Percentiles rank a stretch among this genome's conserved stretches.
Conservation (phyloP, 2,797 vertebrate genomes). For the Channa striata region DNA sequence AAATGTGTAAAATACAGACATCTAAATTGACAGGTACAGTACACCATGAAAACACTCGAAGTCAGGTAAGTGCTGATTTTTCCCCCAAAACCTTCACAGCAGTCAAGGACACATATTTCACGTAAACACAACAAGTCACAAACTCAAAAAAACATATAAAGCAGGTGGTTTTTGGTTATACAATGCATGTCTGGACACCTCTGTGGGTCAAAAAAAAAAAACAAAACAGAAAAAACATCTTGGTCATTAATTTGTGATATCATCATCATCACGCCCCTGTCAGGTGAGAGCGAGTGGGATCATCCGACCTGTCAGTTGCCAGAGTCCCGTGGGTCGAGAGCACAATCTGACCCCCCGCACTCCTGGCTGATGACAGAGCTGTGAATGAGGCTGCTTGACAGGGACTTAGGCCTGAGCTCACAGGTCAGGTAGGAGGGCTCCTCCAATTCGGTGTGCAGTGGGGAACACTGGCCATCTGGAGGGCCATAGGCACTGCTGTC, state of each 20-base stretch:
- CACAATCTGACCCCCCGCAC: conserved; percentile 89
- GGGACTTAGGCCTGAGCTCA: conserved; percentile 92
- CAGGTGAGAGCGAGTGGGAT: conserved; percentile 54
- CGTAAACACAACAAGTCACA: conserved; percentile 82
- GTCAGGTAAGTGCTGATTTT: conserved; percentile 74
- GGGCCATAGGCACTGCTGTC: conserved; percentile 91
- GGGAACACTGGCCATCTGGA: conserved; percentile 92
- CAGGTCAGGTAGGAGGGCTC: conserved; percentile 91
- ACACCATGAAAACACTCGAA: conserved; percentile 83
- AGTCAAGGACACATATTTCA: conserved; percentile 83
- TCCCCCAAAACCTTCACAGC: conserved; percentile 70
- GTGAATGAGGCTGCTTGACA: conserved; percentile 91
- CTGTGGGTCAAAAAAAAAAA: conserved; percentile 53
- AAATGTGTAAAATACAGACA: conserved; percentile 85
- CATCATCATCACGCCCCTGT: conserved; percentile 81
- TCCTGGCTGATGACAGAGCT: conserved; percentile 92
- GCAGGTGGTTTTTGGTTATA: conserved; percentile 86
- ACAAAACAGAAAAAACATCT: conserved; percentile 54
- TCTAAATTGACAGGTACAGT: conserved; percentile 82
- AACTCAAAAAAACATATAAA: conserved; percentile 78
- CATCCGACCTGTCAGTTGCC: conserved; percentile 87
- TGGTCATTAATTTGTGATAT: conserved; percentile 68
- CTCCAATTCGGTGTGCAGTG: conserved; percentile 92
- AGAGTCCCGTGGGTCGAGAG: conserved; percentile 90
- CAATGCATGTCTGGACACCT: conserved; percentile 78